Evolutionary conservation across 2,888 invertebrate genomes (phyloP).

Genomic region (Neocrepidodera transversa): DNA sequence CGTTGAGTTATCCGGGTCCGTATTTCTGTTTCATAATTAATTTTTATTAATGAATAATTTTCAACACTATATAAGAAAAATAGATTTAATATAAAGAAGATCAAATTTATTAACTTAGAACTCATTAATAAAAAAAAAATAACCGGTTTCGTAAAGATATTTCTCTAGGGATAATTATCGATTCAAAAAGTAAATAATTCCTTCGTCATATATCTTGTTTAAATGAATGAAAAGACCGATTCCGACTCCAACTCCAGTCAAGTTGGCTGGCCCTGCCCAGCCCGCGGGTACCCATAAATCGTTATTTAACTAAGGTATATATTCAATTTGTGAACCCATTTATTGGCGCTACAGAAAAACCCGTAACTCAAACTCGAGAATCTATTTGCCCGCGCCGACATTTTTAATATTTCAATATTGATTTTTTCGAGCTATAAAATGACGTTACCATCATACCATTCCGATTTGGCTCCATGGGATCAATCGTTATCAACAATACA

Average conservation of each 20-base stretch:
- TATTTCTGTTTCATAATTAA: no score
- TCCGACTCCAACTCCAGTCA: constrained; percentile 28
- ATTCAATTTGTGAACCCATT: constrained; percentile 47
- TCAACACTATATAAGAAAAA: no score
- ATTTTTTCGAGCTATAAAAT: no score
- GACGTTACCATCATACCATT: no score
- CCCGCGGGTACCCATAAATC: constrained; percentile 43
- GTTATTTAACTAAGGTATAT: constrained; percentile 44
- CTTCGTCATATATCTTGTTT: constrained; percentile 32
- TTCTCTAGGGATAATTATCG: constrained; percentile 11
- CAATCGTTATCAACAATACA: no score
- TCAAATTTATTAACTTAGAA: no score
- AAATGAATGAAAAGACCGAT: constrained; percentile 34
- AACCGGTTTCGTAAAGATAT: not conserved
- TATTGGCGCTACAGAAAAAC: constrained; percentile 45
- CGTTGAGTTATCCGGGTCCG: no score
- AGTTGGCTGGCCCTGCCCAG: constrained; percentile 35
- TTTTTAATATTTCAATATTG: constrained; percentile 35
- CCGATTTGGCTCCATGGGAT: no score
- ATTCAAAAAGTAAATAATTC: constrained; percentile 29
- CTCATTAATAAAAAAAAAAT: no score
- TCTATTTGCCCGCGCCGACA: constrained; percentile 33
- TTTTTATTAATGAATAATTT: no score
- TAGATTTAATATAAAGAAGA: no score
- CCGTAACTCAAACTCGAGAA: constrained; percentile 32